Base-by-base conservation (phyloP, 2,888 invertebrate genomes). In the Polymixis flavicincta region DNA sequence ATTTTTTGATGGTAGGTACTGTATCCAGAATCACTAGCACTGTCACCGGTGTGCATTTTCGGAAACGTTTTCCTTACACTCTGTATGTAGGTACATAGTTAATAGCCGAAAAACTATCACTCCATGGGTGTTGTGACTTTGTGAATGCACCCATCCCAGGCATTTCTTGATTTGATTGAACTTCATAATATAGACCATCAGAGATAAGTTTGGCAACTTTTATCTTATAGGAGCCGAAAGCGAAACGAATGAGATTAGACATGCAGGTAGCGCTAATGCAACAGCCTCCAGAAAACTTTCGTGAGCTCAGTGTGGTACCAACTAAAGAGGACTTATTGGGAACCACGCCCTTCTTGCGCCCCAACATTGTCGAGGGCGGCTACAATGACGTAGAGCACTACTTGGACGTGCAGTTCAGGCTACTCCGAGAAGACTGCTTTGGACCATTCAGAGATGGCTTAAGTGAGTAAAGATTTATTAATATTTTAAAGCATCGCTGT, bases 371-470 rank as follows among this genome's bases (percentile, higher is more conserved):
- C 0, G 88, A 96, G 61, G 98, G 98, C 14, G 93, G 95, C 0
- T 98, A 98, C 90, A 90, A 93, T 9, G 95, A 97, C 86, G 95
- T 97, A 2, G 96, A 98, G 32, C 97, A 98, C 88, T 99, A 99
- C 90, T 94, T 99, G 50, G 98, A 98, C 87, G 97, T 98, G 1
- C 98, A 98, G 87, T 98, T 98, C 89, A 95, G 98, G 17, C 94
- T 98, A 42, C 92, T 98, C 69, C 96, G 98, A 22, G 98, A 98
- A 93, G 98, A 99, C 93, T 98, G 98, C 91, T 96, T 98, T 64
- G 96, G 97, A 14, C 98, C 98, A 0, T 91, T 99, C 48, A 96
- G 98, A 25, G 96, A 97, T 72, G 98, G 98, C 32, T 94, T 98
- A 75, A 70, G 96, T 95, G 87, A 91, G 93, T 90, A 65, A n/a